These are phyloP conservation scores for Halcyon smyrnensis DNA, from an alignment of 2,797 vertebrate species.

Conservation along the genomic window DNA sequence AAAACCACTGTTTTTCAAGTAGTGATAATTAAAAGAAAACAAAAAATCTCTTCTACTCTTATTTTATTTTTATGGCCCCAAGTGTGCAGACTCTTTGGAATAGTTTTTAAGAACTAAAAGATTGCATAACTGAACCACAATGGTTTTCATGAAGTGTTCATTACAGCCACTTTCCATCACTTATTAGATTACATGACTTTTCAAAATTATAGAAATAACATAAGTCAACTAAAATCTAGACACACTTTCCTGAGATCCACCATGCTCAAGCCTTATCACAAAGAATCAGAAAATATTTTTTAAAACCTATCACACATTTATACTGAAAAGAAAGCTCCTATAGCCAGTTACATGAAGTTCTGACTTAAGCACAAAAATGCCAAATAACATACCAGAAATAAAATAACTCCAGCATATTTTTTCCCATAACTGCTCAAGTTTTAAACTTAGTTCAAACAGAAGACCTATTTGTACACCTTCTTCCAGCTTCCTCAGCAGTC, in stretches of 20 bases:
- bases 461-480: fast-evolving
- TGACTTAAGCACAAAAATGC: neutral
- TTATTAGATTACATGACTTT: neutral
- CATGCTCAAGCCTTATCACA: neutral
- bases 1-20: neutral
- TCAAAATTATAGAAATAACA: neutral
- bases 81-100: neutral
- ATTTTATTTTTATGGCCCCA: neutral
- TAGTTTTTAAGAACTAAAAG: neutral
- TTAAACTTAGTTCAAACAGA: neutral
- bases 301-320: neutral
- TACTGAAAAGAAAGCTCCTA: neutral
- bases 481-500: neutral
- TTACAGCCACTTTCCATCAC: neutral
- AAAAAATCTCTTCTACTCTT: neutral
- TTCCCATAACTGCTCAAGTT: neutral
- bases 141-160: neutral
- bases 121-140: neutral
- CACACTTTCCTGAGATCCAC: neutral
- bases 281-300: neutral
- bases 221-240: neutral
- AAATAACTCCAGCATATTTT: neutral
- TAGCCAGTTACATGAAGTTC: neutral
- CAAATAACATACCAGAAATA: neutral
- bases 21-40: neutral